Base-by-base conservation (phyloP, 2,113 vertebrate genomes). In the Leuciscus idus region DNA sequence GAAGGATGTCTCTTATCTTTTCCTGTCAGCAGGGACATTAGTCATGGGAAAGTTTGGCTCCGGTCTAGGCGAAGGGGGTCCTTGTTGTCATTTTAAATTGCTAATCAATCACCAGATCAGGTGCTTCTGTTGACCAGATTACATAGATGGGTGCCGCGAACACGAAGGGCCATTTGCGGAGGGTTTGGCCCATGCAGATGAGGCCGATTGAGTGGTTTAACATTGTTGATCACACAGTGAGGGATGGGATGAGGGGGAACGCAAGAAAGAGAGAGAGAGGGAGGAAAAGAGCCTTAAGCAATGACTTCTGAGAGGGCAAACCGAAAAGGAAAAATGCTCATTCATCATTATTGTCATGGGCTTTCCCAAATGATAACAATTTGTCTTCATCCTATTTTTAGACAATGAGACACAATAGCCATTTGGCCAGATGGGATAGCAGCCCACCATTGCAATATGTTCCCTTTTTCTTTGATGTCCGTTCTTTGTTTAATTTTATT, bases 361-460 rank as follows among this genome's bases (percentile, higher is more conserved):
- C 97, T 98, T 99, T 98, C 96, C 97, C 97, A 99, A 99, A 99
- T 99, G 98, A 99, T 99, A 98, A 99, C 98, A 97, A 99, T 99
- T 99, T 99, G 97, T 99, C 98, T 99, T 98, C 97, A 98, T 99
- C 95, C 97, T 99, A 99, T 99, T 98, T 99, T 99, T 99, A 99
- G 97, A 99, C 97, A 98, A 99, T 97, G 96, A 99, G 97, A 94
- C 96, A 97, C 97, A 97, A 96, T 96, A 96, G 96, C 96, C 97
- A 97, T 97, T 97, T 96, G 95, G 95, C 97, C 97, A 98, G 97
- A 99, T 98, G 97, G 97, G 96, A 95, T 95, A 96, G 95, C 95
- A 95, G 95, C 95, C 95, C 95, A 96, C 96, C 94, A 93, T 95
- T 95, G 95, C 96, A 96, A 95, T 96, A 96, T 93, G 94, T 94